phyloP scores from a whole-genome alignment of 2,113 vertebrate genomes.

The Salvelinus sp. region DNA sequence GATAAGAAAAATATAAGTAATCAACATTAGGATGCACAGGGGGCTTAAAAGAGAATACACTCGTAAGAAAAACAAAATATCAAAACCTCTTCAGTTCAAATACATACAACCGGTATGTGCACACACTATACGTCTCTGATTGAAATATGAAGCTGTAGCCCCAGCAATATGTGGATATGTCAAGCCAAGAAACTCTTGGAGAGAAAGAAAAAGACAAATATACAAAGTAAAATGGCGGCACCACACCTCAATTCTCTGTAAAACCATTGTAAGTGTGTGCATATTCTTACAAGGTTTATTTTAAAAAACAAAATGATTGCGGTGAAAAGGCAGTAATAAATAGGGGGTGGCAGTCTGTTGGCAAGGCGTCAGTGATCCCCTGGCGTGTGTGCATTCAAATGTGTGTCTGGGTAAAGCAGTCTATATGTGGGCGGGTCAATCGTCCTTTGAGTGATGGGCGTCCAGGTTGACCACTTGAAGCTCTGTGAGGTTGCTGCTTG shows the following conservation, averaged over 20 bases:
- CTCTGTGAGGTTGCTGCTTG: slow-evolving; percentile 85
- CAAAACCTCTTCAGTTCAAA: background rate
- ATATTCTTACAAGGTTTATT: background rate
- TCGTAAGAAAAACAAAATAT: background rate
- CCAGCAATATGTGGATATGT: background rate
- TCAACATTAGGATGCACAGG: background rate
- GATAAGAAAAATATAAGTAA: background rate
- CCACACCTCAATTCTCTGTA: background rate
- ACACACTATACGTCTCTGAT: slow-evolving; percentile 1
- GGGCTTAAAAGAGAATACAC: slow-evolving; percentile 7
- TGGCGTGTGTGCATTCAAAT: background rate
- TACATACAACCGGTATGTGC: background rate
- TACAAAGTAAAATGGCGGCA: background rate
- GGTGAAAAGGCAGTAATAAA: slow-evolving; percentile 46
- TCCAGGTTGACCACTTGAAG: slow-evolving; percentile 94
- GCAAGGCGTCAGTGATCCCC: slow-evolving; percentile 23
- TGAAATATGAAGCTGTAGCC: slow-evolving; percentile 23
- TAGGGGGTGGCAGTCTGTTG: slow-evolving; percentile 32
- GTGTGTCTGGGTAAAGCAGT: background rate
- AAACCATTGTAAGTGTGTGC: background rate
- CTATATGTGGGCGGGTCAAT: slow-evolving; percentile 72
- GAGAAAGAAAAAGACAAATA: background rate
- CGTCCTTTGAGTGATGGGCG: slow-evolving; percentile 81
- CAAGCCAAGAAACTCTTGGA: background rate
- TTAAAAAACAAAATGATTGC: background rate